Evolutionary conservation across 2,888 invertebrate species (phyloP), one percentile per base, ranked within the genome.

Genomic region (Machimus rusticus): DNA sequence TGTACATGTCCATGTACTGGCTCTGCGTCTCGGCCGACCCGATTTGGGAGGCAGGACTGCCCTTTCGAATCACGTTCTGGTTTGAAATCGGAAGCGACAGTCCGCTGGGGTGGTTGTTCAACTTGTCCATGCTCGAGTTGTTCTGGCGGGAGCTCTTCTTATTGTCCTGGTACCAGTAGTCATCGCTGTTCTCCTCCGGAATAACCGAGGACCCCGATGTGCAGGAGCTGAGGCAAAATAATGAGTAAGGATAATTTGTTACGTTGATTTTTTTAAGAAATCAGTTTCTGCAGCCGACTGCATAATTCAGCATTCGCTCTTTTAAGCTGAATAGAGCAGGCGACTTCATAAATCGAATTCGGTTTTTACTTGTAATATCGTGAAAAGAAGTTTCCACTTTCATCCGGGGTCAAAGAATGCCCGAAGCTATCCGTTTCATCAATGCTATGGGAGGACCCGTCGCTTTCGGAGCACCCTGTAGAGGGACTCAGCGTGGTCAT

Each of bases 401-500:
- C 95, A 89, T 95, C 95, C 1, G 95, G 94, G 0, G 94, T 94
- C 86, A 94, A 91, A 3, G 94, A 94, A 90, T 94, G 94, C 19
- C 93, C 93, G 89, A 93, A 94, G 88, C 94, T 93, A 81, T 94
- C 94, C 2, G 93, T 92, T 87, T 95, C 95, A 89, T 95, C 95
- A 90, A 95, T 94, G 86, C 95, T 95, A 77, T 95, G 93, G 2
- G 95, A 95, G 0, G 95, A 95, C 43, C 95, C 95, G 66, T 95
- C 95, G 23, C 95, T 95, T 90, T 95, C 95, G 0, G 95, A 95
- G 84, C 95, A 95, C 89, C 94, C 94, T 66, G 94, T 94, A 37
- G 94, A 94, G 66, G 95, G 95, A 90, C 95, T 95, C 82, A 94
- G 93, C 86, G 94, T 94, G 81, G 93, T 92, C 88, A 93, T 90